phyloP scores from a whole-genome alignment of 2,797 vertebrate genomes.

The Gymnoscopelus braueri region DNA sequence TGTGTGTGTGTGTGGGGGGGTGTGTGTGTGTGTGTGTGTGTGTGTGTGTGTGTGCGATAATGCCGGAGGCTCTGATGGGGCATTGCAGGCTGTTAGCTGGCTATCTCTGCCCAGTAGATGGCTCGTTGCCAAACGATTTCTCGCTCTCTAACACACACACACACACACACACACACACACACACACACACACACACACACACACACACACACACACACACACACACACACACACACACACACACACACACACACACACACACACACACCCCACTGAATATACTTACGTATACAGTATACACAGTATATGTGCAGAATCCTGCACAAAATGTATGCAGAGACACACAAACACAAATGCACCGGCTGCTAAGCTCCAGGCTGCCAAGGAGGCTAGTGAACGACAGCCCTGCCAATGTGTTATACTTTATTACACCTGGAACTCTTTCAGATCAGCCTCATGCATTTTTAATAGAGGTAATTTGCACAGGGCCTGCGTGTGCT shows the following conservation, averaged over 20 bases:
- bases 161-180: constrained; percentile 11
- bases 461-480: constrained; percentile 85
- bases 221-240: not conserved
- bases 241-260: constrained; percentile 15
- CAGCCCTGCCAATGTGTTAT: constrained; percentile 65
- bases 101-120: constrained; percentile 53
- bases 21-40: not conserved
- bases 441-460: constrained; percentile 73
- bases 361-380: constrained; percentile 35
- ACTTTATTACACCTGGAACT: constrained; percentile 82
- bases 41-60: constrained; percentile 7
- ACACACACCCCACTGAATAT: constrained; percentile 2
- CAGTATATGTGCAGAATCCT: too few relatives aligned
- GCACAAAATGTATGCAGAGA: too few relatives aligned
- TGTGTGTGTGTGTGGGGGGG: not conserved
- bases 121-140: constrained; percentile 27
- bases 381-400: constrained; percentile 59
- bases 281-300: too few relatives aligned
- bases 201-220: constrained; percentile 1
- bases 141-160: constrained; percentile 8
- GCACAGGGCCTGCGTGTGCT: constrained; percentile 62
- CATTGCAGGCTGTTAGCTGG: constrained; percentile 31
- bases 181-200: constrained; percentile 7
- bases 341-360: too few relatives aligned
- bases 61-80: constrained; percentile 44